Evolutionary conservation across 2,888 invertebrate genomes (phyloP), one percentile per base, ranked within the genome.

Genomic region (Congeria kusceri): DNA sequence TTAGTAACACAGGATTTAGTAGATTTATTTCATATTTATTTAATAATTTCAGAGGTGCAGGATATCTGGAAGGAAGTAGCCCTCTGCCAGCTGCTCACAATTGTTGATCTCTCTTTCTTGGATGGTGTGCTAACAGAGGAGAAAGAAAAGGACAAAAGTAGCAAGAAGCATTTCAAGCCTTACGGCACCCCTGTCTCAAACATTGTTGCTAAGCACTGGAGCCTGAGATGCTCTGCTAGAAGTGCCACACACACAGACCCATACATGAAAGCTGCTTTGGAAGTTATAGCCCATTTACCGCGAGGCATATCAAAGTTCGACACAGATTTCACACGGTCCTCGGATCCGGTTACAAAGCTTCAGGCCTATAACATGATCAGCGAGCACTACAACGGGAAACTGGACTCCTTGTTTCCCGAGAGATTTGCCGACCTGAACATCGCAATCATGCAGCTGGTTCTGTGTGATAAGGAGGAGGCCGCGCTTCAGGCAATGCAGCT

Each of bases 71-170:
- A 83, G 67, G 92, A 93, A 79, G 88, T 91, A 28, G 92, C 92
- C 1, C 83, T 93, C 49, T 86, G 89, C 32, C 89, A 91, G 72
- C 85, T 93, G 5, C 82, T 92, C 29, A 90, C 89, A 9, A 77
- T 92, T 23, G 85, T 93, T 4, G 92, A 93, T 63, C 80, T 93
- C n/a, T 91, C 92, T 11, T 89, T 92, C 65, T 85, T 93, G 56
- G 93, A 93, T 49, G 90, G 90, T 23, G 83, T 91, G 27, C 80
- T 92, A 15, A 81, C 80, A 11, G 89, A 88, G 7, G 89, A 90
- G 27, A 87, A 87, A 62, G 76, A 73, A 23, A 87, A 87, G 62
- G 77, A 71, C 15, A 87, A 87, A 74, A 65, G 73, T n/a, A 61
- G 67, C 18, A 81, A 80, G 57, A 86, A 85, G 70, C 59, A 61